phyloP scores from a whole-genome alignment of 2,888 invertebrate genomes.

The Caenorhabditis drosophilae region DNA sequence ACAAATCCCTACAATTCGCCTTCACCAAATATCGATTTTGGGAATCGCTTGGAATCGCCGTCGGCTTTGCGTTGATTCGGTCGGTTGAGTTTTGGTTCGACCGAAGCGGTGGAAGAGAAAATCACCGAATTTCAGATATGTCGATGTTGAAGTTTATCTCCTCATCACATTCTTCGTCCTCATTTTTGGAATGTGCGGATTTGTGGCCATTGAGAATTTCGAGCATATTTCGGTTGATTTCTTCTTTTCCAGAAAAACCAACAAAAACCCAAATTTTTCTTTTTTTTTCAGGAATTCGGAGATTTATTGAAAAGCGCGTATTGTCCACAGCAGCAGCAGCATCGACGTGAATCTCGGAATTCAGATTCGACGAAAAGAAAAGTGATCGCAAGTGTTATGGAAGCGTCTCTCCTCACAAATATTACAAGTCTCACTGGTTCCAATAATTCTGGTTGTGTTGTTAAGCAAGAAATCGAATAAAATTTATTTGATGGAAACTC shows the following conservation, averaged over 20 bases:
- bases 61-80: slow-evolving; percentile 82
- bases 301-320: neutral
- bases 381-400: neutral
- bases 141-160: slow-evolving; percentile 59
- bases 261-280: neutral
- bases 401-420: slow-evolving; percentile 2
- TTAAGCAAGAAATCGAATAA: too few relatives aligned
- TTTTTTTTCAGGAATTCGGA: slow-evolving; percentile 2
- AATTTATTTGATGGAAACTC: too few relatives aligned
- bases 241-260: neutral
- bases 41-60: slow-evolving; percentile 88
- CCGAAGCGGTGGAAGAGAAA: neutral
- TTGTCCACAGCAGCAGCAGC: too few relatives aligned
- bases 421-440: neutral
- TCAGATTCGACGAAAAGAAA: neutral
- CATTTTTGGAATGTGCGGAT: slow-evolving; percentile 78
- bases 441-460: too few relatives aligned
- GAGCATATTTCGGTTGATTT: slow-evolving; percentile 54
- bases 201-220: slow-evolving; percentile 74
- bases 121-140: slow-evolving; percentile 37
- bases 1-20: slow-evolving; percentile 82
- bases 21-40: slow-evolving; percentile 90
- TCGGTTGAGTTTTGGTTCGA: slow-evolving; percentile 69
- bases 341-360: neutral
- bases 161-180: slow-evolving; percentile 57